A percentile compares a stretch with the other conserved stretches of the same genome.
phyloP scores from a whole-genome alignment of 92 coral and sea anemone genomes.

The Porites lobata region DNA sequence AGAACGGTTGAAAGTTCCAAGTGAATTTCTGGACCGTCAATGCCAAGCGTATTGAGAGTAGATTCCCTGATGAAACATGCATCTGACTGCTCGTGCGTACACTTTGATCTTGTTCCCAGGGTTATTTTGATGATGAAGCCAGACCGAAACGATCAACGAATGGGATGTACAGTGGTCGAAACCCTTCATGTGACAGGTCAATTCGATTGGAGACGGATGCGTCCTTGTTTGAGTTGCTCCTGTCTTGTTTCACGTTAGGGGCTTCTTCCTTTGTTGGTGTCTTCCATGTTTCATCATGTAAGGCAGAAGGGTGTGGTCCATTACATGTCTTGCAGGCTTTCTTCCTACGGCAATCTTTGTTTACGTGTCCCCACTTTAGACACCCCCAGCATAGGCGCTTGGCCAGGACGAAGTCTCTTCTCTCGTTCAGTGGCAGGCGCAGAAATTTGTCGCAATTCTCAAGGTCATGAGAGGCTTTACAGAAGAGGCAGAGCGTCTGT shows the following conservation, averaged over 20 bases:
- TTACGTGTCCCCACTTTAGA: constrained; percentile 59
- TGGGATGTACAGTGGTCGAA: not conserved
- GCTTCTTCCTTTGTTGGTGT: not conserved
- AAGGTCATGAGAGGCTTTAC: constrained; percentile 50
- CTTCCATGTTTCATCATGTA: constrained; percentile 22
- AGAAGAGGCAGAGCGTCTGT: constrained; percentile 1
- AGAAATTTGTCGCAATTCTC: constrained; percentile 52
- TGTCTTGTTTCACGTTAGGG: too few relatives aligned
- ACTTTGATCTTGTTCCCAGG: too few relatives aligned
- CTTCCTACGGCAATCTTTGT: constrained; percentile 30
- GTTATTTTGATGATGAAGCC: too few relatives aligned
- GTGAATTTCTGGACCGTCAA: too few relatives aligned
- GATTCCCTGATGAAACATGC: too few relatives aligned
- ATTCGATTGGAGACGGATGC: constrained; percentile 1
- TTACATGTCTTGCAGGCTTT: constrained; percentile 33
- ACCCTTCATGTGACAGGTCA: not conserved
- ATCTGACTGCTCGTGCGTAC: too few relatives aligned
- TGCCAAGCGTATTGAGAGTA: too few relatives aligned
- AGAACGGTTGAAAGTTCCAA: too few relatives aligned
- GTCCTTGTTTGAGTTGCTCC: too few relatives aligned
- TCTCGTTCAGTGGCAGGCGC: constrained; percentile 31
- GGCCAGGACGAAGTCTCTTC: constrained; percentile 21
- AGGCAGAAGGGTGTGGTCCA: constrained; percentile 49
- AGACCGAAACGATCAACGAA: constrained; percentile 50
- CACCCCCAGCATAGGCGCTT: constrained; percentile 54